Base-by-base conservation (phyloP, 2,113 vertebrate genomes). In the Hyperopisus bebe region DNA sequence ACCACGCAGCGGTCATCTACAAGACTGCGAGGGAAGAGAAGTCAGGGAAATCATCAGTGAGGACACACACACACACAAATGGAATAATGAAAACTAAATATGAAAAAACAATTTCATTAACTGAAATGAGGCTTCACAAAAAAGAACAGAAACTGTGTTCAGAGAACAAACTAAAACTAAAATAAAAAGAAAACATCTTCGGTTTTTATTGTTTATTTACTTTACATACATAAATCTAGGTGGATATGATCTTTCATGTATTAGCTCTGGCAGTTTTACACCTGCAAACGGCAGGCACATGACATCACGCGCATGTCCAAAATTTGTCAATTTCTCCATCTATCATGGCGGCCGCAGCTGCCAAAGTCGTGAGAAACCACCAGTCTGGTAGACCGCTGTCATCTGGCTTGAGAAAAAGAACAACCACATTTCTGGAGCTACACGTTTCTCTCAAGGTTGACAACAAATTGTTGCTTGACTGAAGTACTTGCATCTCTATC, bases 1-100 rank as follows among this genome's bases (percentile, higher is more conserved):
- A 99, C 98, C 87, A 99, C 98, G 93, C 98, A 99, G 11, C 98
- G 97, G 89, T 99, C 98, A 91, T 99, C 98, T 90, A 99, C 98
- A 91, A 99, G 96, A 92, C 98, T 99, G 95, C 89, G 95, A 90
- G 94, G 89, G 86, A 92, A 62, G 91, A 77, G 50, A 31, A 84
- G 51, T 21, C 24, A 84, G 9, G 11, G n/a, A 53, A 17, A 51
- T 27, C 39, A 39, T 39, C 35, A 47, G n/a, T 31, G 24, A 47
- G 7, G 7, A 35, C 50, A 53, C 42, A 11, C 84, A 85, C 46
- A 84, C 42, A 62, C 10, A 5, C 17, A 39, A 58, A 58, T 58
- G 21, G 8, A 62, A n/a, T 62, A 62, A n/a, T 9, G 24, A 66
- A n/a, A 62, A 62, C 55, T 62, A 62, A 70, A 70, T 31, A 70